These are phyloP conservation scores for Silvanus unidentatus DNA, from an alignment of 2,888 invertebrate genomes.

Conservation along the genomic window DNA sequence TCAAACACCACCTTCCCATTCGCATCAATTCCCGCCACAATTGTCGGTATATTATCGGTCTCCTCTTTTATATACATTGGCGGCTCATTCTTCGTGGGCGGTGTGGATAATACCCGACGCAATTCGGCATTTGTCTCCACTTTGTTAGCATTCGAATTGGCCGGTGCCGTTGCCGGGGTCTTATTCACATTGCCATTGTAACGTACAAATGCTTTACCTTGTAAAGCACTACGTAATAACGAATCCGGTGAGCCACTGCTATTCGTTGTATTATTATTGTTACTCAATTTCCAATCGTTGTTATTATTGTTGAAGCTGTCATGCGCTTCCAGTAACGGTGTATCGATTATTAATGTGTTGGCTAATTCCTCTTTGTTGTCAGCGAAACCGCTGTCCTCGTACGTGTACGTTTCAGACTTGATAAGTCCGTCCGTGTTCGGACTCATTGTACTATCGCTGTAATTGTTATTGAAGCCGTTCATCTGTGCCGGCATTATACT, in stretches of 20 bases:
- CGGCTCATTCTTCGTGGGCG: slow-evolving; percentile 45
- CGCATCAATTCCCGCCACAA: slow-evolving; percentile 43
- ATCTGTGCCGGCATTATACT: slow-evolving; percentile 63
- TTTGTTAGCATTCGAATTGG: slow-evolving; percentile 23
- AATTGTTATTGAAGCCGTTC: slow-evolving; percentile 56
- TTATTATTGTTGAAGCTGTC: slow-evolving; percentile 64
- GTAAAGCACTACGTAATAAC: slow-evolving; percentile 72
- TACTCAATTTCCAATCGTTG: slow-evolving; percentile 74
- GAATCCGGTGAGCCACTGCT: slow-evolving; percentile 57
- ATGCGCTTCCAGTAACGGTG: slow-evolving; percentile 53
- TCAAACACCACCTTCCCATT: slow-evolving; percentile 42
- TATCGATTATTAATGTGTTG: slow-evolving; percentile 46
- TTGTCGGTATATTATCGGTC: slow-evolving; percentile 40
- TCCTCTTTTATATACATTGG: slow-evolving; percentile 39
- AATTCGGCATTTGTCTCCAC: slow-evolving; percentile 49
- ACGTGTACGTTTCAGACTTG: slow-evolving; percentile 67
- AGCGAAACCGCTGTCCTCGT: slow-evolving; percentile 73
- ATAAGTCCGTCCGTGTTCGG: slow-evolving; percentile 57
- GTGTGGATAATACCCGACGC: slow-evolving; percentile 51
- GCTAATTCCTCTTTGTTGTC: slow-evolving; percentile 55
- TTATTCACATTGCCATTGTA: slow-evolving; percentile 40
- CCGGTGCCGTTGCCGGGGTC: not conserved
- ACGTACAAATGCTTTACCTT: slow-evolving; percentile 61
- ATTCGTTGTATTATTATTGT: slow-evolving; percentile 60
- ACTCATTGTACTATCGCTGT: slow-evolving; percentile 52